A percentile compares a stretch with the other conserved stretches of the same genome.
These are phyloP conservation scores for Colletes collaris DNA, from an alignment of 2,888 invertebrate genomes.

Conservation along the genomic window DNA sequence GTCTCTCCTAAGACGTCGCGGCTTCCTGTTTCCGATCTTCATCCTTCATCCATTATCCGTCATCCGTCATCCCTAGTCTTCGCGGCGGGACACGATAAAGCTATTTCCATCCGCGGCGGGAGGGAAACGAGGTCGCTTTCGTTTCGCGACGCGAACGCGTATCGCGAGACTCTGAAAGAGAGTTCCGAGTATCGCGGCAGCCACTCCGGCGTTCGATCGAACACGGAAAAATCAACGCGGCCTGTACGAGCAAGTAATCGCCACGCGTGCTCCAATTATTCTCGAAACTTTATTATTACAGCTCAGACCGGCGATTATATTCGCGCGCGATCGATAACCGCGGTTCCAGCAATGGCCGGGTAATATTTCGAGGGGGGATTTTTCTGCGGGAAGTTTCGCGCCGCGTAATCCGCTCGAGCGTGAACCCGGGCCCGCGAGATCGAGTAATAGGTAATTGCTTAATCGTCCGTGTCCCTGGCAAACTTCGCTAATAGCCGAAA, in stretches of 20 bases:
- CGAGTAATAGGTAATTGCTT: conserved; percentile 79
- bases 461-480: conserved; percentile 77
- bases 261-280: too few species aligned
- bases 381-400: conserved; percentile 44
- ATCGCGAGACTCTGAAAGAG: too few species aligned
- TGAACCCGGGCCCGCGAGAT: conserved; percentile 66
- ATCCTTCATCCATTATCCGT: conserved; percentile 63
- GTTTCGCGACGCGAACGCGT: too few species aligned
- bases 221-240: too few species aligned
- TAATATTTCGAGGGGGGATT: conserved; percentile 15
- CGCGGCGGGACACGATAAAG: conserved; percentile 6
- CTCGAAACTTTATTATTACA: too few species aligned
- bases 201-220: too few species aligned
- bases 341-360: too few species aligned
- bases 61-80: conserved; percentile 50
- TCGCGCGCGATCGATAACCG: too few species aligned
- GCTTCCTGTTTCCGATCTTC: conserved; percentile 56
- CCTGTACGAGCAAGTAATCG: too few species aligned
- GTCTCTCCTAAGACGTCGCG: conserved; percentile 28
- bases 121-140: too few species aligned
- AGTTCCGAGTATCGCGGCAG: too few species aligned
- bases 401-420: conserved; percentile 57
- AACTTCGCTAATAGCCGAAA: conserved; percentile 78
- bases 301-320: too few species aligned
- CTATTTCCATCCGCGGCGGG: not conserved